phyloP scores from a whole-genome alignment of 2,797 vertebrate genomes.

The Champsocephalus gunnari region DNA sequence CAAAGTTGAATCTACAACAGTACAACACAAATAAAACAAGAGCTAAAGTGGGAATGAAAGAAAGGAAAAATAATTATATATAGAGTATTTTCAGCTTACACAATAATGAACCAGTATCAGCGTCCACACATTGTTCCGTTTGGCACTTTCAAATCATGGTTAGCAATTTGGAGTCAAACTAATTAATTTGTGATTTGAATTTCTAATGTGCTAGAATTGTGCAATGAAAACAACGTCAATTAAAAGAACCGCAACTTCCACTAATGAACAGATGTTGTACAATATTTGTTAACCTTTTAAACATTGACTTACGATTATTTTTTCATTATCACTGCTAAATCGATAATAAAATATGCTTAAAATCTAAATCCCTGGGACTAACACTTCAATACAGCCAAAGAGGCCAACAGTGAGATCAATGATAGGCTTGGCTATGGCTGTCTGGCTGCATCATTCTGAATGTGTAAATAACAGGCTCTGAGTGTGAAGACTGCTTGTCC shows the following conservation, averaged over 20 bases:
- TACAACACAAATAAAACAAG: slow-evolving; percentile 28
- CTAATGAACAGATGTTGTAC: neutral
- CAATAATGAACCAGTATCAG: slow-evolving; percentile 19
- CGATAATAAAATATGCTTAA: slow-evolving; percentile 11
- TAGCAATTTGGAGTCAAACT: neutral
- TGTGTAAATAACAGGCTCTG: slow-evolving; percentile 65
- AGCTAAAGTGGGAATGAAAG: slow-evolving; percentile 32
- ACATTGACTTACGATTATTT: slow-evolving; percentile 11
- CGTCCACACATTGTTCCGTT: slow-evolving; percentile 3
- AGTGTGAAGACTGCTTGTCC: slow-evolving; percentile 39
- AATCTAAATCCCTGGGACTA: neutral
- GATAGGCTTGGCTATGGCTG: slow-evolving; percentile 9
- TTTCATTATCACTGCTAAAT: neutral
- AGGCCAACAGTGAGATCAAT: slow-evolving; percentile 28
- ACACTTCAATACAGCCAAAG: slow-evolving; percentile 3
- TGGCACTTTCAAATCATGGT: slow-evolving; percentile 7
- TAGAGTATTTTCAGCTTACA: slow-evolving; percentile 23
- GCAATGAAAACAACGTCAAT: neutral
- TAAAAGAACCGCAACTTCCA: neutral
- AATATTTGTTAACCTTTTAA: slow-evolving; percentile 1
- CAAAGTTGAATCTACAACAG: slow-evolving; percentile 43
- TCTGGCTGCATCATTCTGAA: slow-evolving; percentile 46
- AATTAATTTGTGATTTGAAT: neutral
- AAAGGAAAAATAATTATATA: slow-evolving; percentile 19
- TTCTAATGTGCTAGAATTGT: neutral